Evolutionary conservation across 1,140 invertebrate species (phyloP).

Genomic region (Thaumatotibia leucotreta): DNA sequence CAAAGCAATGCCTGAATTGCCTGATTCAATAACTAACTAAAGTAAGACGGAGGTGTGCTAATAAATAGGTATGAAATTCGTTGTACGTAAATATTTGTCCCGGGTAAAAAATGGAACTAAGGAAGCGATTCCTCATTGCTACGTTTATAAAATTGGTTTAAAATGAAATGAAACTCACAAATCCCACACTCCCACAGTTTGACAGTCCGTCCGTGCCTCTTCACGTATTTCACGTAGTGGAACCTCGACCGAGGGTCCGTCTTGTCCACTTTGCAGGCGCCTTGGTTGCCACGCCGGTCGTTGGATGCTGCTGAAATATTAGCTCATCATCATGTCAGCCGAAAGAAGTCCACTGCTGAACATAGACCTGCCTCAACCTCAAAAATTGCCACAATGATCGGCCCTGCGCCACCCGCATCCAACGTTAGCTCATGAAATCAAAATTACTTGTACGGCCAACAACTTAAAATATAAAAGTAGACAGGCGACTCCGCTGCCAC

Average conservation of each 20-base stretch:
- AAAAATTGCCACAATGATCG: too few species aligned
- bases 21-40: neutral
- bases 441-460: too few species aligned
- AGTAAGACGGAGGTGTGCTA: neutral
- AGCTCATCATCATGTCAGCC: too few species aligned
- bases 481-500: too few species aligned
- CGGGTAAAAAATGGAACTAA: neutral
- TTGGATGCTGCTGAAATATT: neutral
- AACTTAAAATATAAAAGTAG: too few species aligned
- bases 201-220: conserved; percentile 79
- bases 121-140: too few species aligned
- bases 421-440: too few species aligned
- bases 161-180: conserved; percentile 71
- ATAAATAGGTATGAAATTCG: neutral
- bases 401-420: too few species aligned
- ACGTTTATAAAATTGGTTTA: too few species aligned
- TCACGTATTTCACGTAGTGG: conserved; percentile 82
- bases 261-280: conserved; percentile 54
- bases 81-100: too few species aligned
- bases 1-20: neutral
- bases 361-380: too few species aligned
- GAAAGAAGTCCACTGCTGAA: too few species aligned
- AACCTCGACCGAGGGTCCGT: conserved; percentile 55
- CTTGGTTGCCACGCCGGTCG: conserved; percentile 7
- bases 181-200: conserved; percentile 84